These are phyloP conservation scores for Dinoponera quadriceps DNA, from an alignment of 1,140 invertebrate species.

Conservation along the genomic window DNA sequence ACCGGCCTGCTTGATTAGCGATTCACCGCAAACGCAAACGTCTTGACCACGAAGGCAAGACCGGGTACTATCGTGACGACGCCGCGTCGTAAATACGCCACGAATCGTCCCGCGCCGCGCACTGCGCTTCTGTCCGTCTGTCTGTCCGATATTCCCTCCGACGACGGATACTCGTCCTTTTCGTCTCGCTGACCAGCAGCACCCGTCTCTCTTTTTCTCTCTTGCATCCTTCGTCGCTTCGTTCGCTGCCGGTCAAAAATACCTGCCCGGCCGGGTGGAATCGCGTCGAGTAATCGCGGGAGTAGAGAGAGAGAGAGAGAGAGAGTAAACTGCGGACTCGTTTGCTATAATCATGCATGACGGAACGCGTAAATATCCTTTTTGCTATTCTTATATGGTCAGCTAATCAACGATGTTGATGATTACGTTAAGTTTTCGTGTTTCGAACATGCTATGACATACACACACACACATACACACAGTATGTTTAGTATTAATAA, in stretches of 20 bases:
- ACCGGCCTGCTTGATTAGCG: constrained; percentile 71
- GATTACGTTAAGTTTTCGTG: no score
- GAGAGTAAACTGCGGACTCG: background rate
- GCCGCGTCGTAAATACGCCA: constrained; percentile 64
- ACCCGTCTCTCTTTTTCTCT: constrained; percentile 42
- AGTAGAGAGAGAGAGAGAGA: background rate
- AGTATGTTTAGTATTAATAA: no score
- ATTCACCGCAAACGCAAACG: constrained; percentile 64
- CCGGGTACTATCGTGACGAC: constrained; percentile 44
- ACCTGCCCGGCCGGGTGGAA: constrained; percentile 26
- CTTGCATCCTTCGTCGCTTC: background rate
- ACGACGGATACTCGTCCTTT: constrained; percentile 43
- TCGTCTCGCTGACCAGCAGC: constrained; percentile 17
- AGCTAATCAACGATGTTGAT: no score
- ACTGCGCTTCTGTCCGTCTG: background rate
- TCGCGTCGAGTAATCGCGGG: constrained; percentile 59
- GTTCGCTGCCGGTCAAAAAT: constrained; percentile 47
- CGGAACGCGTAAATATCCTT: background rate
- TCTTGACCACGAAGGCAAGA: constrained; percentile 43
- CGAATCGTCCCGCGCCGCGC: constrained; percentile 36
- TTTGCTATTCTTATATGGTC: no score
- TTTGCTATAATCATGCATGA: constrained; percentile 3
- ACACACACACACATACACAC: no score
- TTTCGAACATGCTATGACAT: no score
- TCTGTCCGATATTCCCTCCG: constrained; percentile 15